A percentile compares a stretch with the other conserved stretches of the same genome.
Conservation (phyloP, 2,113 vertebrate species). For the Choloepus hoffmanni region DNA sequence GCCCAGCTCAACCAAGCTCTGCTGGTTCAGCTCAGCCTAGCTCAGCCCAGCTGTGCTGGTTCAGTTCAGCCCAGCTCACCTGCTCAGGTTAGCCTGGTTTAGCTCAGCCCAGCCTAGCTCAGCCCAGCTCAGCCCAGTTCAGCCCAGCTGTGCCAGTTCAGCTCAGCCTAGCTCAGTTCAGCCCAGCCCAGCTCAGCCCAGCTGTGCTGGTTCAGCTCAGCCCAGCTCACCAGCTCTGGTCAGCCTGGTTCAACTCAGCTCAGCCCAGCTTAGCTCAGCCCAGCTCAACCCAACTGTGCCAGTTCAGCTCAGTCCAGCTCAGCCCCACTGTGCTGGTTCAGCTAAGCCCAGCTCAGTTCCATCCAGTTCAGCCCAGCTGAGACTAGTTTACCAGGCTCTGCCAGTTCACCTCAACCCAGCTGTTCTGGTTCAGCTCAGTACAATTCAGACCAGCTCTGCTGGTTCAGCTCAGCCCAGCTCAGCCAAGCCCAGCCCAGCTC, state of each 20-base stretch:
- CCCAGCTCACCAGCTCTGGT: rapidly evolving
- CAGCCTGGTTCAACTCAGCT: rapidly evolving
- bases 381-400: rapidly evolving
- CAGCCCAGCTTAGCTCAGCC: rapidly evolving
- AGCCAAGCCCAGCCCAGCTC: neutral
- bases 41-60: neutral
- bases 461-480: rapidly evolving
- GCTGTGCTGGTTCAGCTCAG: rapidly evolving
- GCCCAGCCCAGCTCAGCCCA: rapidly evolving
- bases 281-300: too few relatives aligned
- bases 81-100: too few relatives aligned
- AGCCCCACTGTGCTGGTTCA: neutral
- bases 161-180: neutral
- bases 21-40: neutral
- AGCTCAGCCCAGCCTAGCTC: neutral
- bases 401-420: neutral
- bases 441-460: neutral
- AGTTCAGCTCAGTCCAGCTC: neutral
- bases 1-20: neutral
- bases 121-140: neutral
- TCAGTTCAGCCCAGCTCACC: rapidly evolving
- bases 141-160: neutral
- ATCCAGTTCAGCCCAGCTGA: neutral
- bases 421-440: neutral
- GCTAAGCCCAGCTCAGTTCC: neutral